Evolutionary conservation across 2,888 invertebrate genomes (phyloP), one percentile per base, ranked within the genome.

Genomic region (Dexiosoma caninum): DNA sequence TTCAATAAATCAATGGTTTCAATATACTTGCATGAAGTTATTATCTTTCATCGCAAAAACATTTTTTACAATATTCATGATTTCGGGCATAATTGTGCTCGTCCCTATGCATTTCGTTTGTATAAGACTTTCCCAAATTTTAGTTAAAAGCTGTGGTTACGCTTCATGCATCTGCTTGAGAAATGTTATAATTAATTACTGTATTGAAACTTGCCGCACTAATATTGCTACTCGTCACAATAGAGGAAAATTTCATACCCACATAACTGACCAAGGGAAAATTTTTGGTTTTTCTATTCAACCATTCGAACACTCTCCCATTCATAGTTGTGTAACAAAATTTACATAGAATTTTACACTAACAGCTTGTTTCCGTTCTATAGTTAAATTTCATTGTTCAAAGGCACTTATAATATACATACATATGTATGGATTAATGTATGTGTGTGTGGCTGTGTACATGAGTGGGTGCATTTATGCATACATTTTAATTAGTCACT

Each of bases 321-420:
- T 9, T 42, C 42, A 40, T 42, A 21, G 35, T 51, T n/a, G 5
- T 30, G 1, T 27, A 66, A 53, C 16, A 27, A 40, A 23, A 37
- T 66, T 51, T 19, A 57, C 37, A 37, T 59, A 16, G 14, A 14
- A 44, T 74, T 46, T 37, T 44, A 46, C n/a, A 12, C 35, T 57
- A 59, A 66, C 57, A 37, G 74, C 66, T 49, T 46, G 49, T 37
- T 59, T 75, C 67, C 49, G 66, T 66, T 42, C 21, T 35, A 55
- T 44, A 23, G 10, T 12, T 16, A 35, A 16, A 53, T 16, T 46
- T 23, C 46, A 30, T 44, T 23, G n/a, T 14, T 16, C 27, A 42
- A 21, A 44, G n/a, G n/a, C 12, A 57, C 12, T 30, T 2, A 10
- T 6, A 55, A 16, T 23, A 23, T 19, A 10, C 12, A 14, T 16